These are phyloP conservation scores for Okamejei kenojei DNA, from an alignment of 2,797 vertebrate genomes.

Conservation along the genomic window DNA sequence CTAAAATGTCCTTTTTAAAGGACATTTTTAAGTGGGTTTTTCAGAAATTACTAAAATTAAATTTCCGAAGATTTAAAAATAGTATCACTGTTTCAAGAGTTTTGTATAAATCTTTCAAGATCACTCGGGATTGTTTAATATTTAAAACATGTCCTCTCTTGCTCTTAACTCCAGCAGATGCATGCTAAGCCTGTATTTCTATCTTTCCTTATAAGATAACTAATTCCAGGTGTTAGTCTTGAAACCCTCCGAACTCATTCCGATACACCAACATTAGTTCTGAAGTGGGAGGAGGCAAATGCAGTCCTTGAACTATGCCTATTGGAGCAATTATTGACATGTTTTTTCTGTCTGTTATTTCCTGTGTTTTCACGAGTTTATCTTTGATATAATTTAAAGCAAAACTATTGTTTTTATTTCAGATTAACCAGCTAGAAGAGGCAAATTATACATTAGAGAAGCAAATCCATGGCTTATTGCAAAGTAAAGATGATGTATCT, in stretches of 20 bases:
- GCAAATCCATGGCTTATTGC: conserved; percentile 52
- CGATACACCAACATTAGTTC: no score
- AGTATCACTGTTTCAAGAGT: no score
- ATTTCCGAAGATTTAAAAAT: no score
- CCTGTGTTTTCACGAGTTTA: background rate
- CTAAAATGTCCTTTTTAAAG: background rate
- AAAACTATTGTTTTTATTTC: conserved; percentile 43
- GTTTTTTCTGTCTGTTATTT: background rate
- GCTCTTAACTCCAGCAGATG: no score
- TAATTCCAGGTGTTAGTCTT: no score
- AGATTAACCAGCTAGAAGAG: conserved; percentile 57
- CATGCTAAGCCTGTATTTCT: no score
- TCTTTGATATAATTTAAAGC: background rate
- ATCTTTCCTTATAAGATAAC: no score
- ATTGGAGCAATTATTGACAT: background rate
- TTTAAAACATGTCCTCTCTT: no score
- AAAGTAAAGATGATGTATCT: conserved; percentile 50
- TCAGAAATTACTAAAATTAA: no score
- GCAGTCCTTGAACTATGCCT: background rate
- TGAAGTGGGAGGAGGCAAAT: background rate
- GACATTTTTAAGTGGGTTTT: background rate
- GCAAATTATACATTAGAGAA: conserved; percentile 55
- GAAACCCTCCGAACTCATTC: no score
- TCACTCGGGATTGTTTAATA: no score
- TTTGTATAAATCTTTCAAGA: no score